Evolutionary conservation across 1,140 invertebrate species (phyloP), one percentile per base, ranked within the genome.

Genomic region (Anagrus nilaparvatae): DNA sequence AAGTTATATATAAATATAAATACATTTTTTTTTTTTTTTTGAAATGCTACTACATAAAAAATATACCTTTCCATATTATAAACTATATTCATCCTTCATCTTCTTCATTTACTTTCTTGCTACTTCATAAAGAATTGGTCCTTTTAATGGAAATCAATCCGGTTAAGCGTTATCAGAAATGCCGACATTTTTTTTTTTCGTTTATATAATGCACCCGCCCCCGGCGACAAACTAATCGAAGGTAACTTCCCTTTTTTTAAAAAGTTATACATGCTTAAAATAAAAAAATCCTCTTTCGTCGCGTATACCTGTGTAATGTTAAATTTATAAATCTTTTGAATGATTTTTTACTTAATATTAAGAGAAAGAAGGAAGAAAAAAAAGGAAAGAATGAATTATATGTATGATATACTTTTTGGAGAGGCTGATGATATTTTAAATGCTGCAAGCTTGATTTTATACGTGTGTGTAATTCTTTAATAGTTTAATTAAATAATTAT

Each of bases 1-100:
- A n/a, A n/a, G n/a, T 56, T 54, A 50, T 57, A 39, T 49, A 51
- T 6, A 9, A 9, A 43, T 28, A 32, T 27, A 38, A 32, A 37
- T 18, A 32, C 36, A 37, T 40, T 44, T 43, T 27, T 36, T 24
- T 16, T 31, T 21, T 44, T 14, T 35, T 31, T 35, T 14, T 29
- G 14, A 16, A 14, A 21, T n/a, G 27, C 39, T 33, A 28, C n/a
- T 9, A 13, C 31, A 20, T 29, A 31, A 24, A 23, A 14, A n/a
- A 18, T 40, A 5, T 33, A 40, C n/a, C 17, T 40, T 38, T 5
- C 36, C 25, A 23, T 40, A 12, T 6, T 30, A 40, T 45, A 43
- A 41, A 10, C 9, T 17, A 28, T n/a, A 7, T 13, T 18, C 19
- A 37, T 23, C 18, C 40, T 39, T 39, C 29, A 36, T 32, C 32